Percentiles rank a stretch among this genome's conserved stretches.
phyloP scores from a whole-genome alignment of 2,113 vertebrate species.

The Ceuthmochares aereus region DNA sequence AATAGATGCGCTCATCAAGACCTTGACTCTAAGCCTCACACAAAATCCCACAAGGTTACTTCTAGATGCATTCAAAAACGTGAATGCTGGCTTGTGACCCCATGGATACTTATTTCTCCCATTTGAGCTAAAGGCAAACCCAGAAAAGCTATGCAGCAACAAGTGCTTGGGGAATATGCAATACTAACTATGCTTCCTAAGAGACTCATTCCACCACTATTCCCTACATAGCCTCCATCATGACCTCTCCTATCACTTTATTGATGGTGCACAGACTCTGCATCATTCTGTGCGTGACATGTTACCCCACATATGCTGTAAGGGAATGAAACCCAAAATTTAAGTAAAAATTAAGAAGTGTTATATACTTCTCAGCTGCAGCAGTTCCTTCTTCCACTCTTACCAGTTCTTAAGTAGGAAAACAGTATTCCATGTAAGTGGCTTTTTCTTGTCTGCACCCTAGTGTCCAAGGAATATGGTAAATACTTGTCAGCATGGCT shows the following conservation, averaged over 20 bases:
- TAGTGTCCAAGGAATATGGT: background rate
- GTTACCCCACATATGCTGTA: background rate
- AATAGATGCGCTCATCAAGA: background rate
- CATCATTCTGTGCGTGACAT: too few species aligned
- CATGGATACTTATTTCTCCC: background rate
- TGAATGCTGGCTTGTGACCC: background rate
- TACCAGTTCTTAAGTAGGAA: background rate
- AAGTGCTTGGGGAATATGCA: background rate
- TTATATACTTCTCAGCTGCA: background rate
- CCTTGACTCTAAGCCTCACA: background rate
- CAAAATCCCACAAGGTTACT: background rate
- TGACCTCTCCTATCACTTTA: accelerated
- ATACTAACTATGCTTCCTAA: background rate
- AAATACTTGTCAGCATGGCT: background rate
- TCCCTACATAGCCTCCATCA: background rate
- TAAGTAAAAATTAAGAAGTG: background rate
- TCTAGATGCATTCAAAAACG: background rate
- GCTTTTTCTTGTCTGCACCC: background rate
- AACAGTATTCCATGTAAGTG: background rate
- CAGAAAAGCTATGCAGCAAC: background rate
- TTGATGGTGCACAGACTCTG: background rate
- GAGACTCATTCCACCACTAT: background rate
- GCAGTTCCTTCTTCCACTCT: background rate
- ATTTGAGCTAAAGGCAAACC: background rate
- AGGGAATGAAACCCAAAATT: background rate